These are phyloP conservation scores for Venusia cambrica DNA, from an alignment of 2,888 invertebrate species.

Conservation along the genomic window DNA sequence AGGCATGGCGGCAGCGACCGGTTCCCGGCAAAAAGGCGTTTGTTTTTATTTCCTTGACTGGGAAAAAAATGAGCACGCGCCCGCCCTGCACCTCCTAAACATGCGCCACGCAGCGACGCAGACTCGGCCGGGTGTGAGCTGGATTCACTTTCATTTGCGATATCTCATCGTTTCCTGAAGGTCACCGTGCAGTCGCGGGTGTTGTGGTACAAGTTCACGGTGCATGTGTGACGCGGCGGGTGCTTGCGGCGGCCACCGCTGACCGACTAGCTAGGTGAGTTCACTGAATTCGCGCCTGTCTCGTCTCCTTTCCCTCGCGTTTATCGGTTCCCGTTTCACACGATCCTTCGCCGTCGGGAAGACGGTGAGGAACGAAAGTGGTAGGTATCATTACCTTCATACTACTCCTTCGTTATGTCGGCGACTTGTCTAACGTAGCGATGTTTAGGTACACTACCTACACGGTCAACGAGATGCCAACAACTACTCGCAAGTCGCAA, in stretches of 20 bases:
- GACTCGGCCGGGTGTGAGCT: conserved; percentile 74
- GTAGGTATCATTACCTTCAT: too few species aligned
- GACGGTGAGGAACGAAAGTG: conserved; percentile 57
- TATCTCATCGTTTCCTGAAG: conserved; percentile 77
- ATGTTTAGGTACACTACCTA: too few species aligned
- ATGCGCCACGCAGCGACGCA: conserved; percentile 82
- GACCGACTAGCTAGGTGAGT: conserved; percentile 76
- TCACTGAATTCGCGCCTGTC: conserved; percentile 63
- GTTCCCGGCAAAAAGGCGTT: conserved; percentile 74
- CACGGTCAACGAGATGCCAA: too few species aligned
- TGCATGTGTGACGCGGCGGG: conserved; percentile 59
- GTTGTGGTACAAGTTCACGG: conserved; percentile 37
- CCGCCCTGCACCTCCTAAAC: conserved; percentile 81
- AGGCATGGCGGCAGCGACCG: conserved; percentile 43
- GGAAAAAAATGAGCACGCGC: conserved; percentile 75
- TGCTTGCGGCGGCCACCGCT: conserved; percentile 68
- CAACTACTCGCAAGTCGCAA: too few species aligned
- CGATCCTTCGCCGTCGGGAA: conserved; percentile 63
- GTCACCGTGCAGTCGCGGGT: conserved; percentile 68
- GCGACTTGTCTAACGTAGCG: too few species aligned
- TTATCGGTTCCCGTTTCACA: conserved; percentile 66
- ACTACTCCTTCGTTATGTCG: too few species aligned
- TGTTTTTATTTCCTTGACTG: conserved; percentile 80
- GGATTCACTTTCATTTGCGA: conserved; percentile 81
- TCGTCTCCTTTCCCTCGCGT: conserved; percentile 62